phyloP scores from a whole-genome alignment of 1,140 invertebrate species.

The Mya arenaria region DNA sequence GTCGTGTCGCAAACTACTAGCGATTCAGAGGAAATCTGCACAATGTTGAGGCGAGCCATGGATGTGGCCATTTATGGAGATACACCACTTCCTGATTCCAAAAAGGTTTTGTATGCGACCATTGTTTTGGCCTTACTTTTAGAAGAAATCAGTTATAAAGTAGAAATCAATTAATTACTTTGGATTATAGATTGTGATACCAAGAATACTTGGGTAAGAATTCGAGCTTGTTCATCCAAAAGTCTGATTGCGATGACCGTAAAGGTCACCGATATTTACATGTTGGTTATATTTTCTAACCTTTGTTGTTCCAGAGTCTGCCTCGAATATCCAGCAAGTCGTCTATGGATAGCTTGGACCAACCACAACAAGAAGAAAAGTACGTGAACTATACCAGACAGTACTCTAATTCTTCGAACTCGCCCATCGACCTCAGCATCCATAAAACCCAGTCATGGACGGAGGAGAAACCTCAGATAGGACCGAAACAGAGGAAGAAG shows the following conservation, averaged over 20 bases:
- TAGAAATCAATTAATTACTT: neutral
- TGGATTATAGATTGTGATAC: neutral
- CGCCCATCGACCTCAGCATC: slow-evolving; percentile 39
- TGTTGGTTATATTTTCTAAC: neutral
- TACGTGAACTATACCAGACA: neutral
- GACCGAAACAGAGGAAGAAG: neutral
- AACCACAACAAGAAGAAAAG: neutral
- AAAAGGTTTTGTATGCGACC: no score
- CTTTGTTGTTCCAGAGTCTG: neutral
- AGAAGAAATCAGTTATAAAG: neutral
- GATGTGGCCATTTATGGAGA: slow-evolving; percentile 1
- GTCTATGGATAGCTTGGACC: neutral
- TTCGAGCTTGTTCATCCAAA: neutral
- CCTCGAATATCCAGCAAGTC: neutral
- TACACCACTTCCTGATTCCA: no score
- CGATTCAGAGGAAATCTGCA: slow-evolving; percentile 13
- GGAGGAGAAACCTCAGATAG: neutral
- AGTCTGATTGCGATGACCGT: neutral
- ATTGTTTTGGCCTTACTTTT: no score
- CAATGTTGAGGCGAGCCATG: neutral
- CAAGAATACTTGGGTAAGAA: no score
- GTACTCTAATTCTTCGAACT: slow-evolving; percentile 15
- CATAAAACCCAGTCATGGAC: neutral
- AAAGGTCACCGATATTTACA: neutral
- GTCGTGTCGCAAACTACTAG: slow-evolving; percentile 67